A percentile compares a stretch with the other conserved stretches of the same genome.
phyloP scores from a whole-genome alignment of 2,888 invertebrate genomes.

The Eucriotettix oculatus region DNA sequence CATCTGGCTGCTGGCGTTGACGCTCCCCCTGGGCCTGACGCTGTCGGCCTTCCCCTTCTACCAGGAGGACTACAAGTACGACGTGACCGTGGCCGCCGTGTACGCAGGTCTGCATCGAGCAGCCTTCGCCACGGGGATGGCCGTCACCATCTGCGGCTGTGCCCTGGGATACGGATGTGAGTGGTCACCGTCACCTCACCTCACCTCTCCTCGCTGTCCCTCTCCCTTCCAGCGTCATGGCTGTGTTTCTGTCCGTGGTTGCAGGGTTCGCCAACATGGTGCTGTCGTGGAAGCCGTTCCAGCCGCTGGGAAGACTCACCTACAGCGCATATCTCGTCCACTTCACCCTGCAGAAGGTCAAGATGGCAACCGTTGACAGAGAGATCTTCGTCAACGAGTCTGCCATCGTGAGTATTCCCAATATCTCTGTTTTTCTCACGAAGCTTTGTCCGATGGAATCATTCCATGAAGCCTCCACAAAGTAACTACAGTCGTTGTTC shows the following conservation, averaged over 20 bases:
- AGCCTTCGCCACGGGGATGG: neutral
- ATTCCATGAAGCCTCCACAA: too few relatives aligned
- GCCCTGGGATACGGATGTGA: neutral
- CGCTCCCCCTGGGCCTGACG: neutral
- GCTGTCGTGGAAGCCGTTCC: conserved; percentile 2
- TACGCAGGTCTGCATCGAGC: neutral
- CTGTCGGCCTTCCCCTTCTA: neutral
- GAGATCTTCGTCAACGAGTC: neutral
- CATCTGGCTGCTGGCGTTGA: neutral
- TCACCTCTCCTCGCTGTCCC: too few relatives aligned
- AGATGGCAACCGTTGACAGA: neutral
- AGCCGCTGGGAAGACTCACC: conserved; percentile 1
- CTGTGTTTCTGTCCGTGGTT: neutral
- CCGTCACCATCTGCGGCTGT: neutral
- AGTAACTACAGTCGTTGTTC: too few relatives aligned
- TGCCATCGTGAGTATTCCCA: neutral
- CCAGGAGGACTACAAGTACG: neutral
- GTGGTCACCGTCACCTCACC: neutral
- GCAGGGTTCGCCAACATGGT: neutral
- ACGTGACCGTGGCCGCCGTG: neutral
- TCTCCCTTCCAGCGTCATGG: neutral
- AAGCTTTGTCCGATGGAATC: too few relatives aligned
- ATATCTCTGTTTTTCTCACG: too few relatives aligned
- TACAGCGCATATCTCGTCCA: conserved; percentile 3
- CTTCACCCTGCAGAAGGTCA: neutral